Percentiles rank a stretch among this genome's conserved stretches.
phyloP scores from a whole-genome alignment of 2,113 vertebrate species.

The Azemiops feae region DNA sequence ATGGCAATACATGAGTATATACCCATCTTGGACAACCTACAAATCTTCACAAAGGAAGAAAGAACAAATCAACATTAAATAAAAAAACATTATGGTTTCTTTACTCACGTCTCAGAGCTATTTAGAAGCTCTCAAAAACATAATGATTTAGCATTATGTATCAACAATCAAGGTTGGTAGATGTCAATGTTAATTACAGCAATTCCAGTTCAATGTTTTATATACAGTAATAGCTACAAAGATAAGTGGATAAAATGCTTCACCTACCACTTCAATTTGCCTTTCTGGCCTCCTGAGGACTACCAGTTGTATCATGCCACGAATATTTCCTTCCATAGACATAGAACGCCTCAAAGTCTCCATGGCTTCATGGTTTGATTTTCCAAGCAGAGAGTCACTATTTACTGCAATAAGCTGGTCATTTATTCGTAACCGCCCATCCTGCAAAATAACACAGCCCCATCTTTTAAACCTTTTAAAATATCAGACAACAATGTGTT shows the following conservation, averaged over 20 bases:
- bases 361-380: constrained; percentile 95
- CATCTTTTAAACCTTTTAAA: neutral
- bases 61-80: neutral
- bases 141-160: neutral
- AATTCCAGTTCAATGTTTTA: neutral
- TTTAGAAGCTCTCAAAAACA: neutral
- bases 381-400: constrained; percentile 86
- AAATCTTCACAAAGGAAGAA: neutral
- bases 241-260: neutral
- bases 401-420: constrained; percentile 97
- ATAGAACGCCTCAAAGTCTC: constrained; percentile 93
- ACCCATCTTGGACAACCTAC: neutral
- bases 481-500: neutral
- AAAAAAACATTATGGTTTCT: neutral
- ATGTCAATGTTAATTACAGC: neutral
- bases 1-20: neutral
- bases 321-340: constrained; percentile 94
- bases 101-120: neutral
- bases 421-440: constrained; percentile 86
- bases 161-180: neutral
- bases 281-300: constrained; percentile 78
- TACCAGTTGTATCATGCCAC: constrained; percentile 92
- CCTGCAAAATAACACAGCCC: constrained; percentile 65
- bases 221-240: neutral
- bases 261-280: constrained; percentile 62